phyloP scores from a whole-genome alignment of 2,888 invertebrate species.

The Sicus ferrugineus region DNA sequence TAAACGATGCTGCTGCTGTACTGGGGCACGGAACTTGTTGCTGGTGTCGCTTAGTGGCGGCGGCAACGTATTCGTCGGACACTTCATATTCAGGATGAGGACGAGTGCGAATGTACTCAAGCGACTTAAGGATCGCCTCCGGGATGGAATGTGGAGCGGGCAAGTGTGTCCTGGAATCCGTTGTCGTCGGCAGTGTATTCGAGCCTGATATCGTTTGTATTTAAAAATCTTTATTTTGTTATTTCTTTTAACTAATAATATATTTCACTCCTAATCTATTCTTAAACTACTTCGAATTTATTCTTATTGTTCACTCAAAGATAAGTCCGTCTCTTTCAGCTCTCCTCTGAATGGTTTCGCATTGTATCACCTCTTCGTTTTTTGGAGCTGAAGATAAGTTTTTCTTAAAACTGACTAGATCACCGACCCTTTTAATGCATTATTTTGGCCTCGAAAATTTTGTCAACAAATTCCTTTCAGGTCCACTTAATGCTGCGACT shows the following conservation, averaged over 20 bases:
- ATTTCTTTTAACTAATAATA: no score
- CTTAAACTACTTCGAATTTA: no score
- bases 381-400: not conserved
- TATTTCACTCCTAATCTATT: no score
- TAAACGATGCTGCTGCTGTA: not conserved
- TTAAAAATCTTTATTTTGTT: no score
- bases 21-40: conserved; percentile 1
- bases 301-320: no score
- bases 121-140: conserved; percentile 48
- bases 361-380: not conserved
- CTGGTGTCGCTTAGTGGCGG: not conserved
- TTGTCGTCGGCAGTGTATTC: conserved; percentile 54
- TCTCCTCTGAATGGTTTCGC: no score
- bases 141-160: conserved; percentile 61
- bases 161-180: conserved; percentile 51
- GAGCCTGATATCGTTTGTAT: no score
- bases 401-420: conserved; percentile 10
- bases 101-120: conserved; percentile 58
- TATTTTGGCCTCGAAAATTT: not conserved
- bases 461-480: not conserved
- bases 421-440: conserved; percentile 12
- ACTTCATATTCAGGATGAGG: conserved; percentile 50
- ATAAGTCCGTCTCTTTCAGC: no score
- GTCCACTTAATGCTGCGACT: conserved; percentile 54
- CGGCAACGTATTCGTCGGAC: not conserved